A percentile compares a stretch with the other conserved stretches of the same genome.
Conservation (phyloP, 2,888 invertebrate genomes). For the Eledona agricola region DNA sequence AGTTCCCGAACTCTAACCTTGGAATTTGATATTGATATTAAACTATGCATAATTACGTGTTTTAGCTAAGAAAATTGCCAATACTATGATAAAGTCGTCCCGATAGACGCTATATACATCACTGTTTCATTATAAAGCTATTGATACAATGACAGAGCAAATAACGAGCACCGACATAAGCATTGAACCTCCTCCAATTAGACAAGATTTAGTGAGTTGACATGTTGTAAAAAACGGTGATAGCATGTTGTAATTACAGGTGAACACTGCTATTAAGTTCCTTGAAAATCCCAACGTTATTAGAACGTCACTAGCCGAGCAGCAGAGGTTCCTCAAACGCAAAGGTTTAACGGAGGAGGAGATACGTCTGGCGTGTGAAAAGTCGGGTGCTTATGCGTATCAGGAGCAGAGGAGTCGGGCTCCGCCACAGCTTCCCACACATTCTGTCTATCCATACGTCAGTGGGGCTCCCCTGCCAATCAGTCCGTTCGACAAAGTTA, state of each 20-base stretch:
- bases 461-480: conserved; percentile 52
- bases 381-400: conserved; percentile 64
- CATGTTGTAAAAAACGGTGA: conserved; percentile 8
- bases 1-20: too few species aligned
- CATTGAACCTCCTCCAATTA: too few species aligned
- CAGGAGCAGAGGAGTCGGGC: conserved; percentile 50
- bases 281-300: conserved; percentile 86
- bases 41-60: conserved; percentile 4
- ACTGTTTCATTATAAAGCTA: neutral
- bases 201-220: conserved; percentile 44
- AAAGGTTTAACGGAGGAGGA: conserved; percentile 82
- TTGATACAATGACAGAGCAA: too few species aligned
- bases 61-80: neutral
- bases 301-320: conserved; percentile 78
- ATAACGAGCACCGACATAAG: too few species aligned
- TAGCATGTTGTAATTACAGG: conserved; percentile 65
- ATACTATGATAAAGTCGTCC: too few species aligned
- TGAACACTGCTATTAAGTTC: conserved; percentile 86
- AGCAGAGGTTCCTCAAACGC: conserved; percentile 78
- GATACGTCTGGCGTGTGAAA: conserved; percentile 77
- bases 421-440: conserved; percentile 45
- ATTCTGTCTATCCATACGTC: neutral
- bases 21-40: conserved; percentile 21
- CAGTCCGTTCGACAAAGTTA: conserved; percentile 65
- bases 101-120: too few species aligned